Evolutionary conservation across 1,140 invertebrate species (phyloP).

Genomic region (Platorchestia sp.): DNA sequence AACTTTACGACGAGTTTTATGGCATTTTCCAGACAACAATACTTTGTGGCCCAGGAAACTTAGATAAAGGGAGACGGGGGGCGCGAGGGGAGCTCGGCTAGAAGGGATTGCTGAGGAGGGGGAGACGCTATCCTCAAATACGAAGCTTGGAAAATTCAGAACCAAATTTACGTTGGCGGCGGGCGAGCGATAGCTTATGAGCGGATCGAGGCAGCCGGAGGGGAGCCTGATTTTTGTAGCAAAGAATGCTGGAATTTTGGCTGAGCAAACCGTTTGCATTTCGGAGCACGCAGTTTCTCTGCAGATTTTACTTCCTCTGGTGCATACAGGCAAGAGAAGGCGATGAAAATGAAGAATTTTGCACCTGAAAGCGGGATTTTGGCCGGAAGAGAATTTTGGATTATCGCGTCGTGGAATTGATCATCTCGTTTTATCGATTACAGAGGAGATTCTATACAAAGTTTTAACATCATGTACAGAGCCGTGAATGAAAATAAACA

Average conservation of each 20-base stretch:
- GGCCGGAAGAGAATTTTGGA: neutral
- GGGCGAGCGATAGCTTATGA: slow-evolving; percentile 41
- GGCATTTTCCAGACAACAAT: slow-evolving; percentile 51
- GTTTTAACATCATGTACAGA: neutral
- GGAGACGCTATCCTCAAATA: neutral
- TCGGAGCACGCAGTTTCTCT: neutral
- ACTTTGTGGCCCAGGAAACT: slow-evolving; percentile 46
- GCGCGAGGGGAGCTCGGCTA: neutral
- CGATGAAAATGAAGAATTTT: slow-evolving; percentile 1
- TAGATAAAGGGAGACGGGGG: slow-evolving; percentile 44
- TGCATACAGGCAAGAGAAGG: neutral
- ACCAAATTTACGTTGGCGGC: slow-evolving; percentile 33
- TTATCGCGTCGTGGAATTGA: neutral
- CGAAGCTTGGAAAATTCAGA: slow-evolving; percentile 44
- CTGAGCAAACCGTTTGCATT: slow-evolving; percentile 16
- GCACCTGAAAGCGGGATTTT: neutral
- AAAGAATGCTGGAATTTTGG: slow-evolving; percentile 14
- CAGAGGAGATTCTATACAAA: neutral
- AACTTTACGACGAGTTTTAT: slow-evolving; percentile 55
- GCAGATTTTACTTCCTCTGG: neutral
- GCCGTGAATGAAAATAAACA: neutral
- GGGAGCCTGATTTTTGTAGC: slow-evolving; percentile 38
- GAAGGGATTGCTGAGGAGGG: slow-evolving; percentile 18
- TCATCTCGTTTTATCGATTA: neutral
- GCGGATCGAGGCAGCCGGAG: neutral